Percentiles rank a stretch among this genome's conserved stretches.
Evolutionary conservation across 2,888 invertebrate genomes (phyloP).

Genomic region (Stegophylla sp.): DNA sequence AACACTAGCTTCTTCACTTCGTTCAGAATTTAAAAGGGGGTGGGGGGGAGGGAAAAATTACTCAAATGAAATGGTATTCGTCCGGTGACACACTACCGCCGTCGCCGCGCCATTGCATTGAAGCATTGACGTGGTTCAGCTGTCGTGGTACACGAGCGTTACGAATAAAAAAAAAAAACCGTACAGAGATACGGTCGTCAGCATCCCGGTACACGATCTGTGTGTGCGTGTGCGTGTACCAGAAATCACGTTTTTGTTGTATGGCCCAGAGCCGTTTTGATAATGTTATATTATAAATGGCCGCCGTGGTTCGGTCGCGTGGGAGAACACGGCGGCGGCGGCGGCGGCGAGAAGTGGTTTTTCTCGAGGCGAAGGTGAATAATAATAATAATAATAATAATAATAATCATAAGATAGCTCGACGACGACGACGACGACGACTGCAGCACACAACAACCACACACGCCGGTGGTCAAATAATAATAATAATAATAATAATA

Average conservation of each 20-base stretch:
- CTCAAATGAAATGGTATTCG: no score
- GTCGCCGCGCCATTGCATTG: neutral
- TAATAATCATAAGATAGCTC: conserved; percentile 1
- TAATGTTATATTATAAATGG: neutral
- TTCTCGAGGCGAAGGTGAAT: conserved; percentile 44
- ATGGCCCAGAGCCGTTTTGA: conserved; percentile 38
- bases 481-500: conserved; percentile 16
- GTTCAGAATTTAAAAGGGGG: no score
- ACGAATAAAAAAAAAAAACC: conserved; percentile 32
- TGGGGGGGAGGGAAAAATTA: no score
- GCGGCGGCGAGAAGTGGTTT: no score
- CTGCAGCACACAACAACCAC: no score
- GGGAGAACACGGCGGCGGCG: conserved; percentile 37
- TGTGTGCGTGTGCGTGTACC: no score
- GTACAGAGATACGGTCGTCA: neutral
- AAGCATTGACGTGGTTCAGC: no score
- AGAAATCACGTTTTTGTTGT: conserved; percentile 55
- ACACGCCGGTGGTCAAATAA: neutral
- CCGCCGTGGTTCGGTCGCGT: neutral
- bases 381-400: conserved; percentile 21
- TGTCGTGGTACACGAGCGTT: neutral
- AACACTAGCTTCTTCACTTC: no score
- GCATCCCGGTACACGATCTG: neutral
- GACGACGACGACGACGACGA: no score
- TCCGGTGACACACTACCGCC: neutral